Percentiles rank a stretch among this genome's conserved stretches.
Evolutionary conservation across 2,797 vertebrate species (phyloP).

Genomic region (Ibycter americanus): DNA sequence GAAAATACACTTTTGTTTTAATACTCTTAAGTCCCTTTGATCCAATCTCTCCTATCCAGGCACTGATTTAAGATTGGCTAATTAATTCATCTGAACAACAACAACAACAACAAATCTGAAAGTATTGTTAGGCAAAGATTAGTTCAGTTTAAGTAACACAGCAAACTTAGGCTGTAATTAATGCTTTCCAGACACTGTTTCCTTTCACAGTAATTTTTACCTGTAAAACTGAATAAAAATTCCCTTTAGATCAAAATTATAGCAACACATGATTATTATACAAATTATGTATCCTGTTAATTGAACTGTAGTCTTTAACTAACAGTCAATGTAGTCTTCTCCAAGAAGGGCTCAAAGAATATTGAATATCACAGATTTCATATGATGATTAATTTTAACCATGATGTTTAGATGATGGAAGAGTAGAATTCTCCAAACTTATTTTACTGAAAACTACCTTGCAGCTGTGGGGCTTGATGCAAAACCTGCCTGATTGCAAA

Average conservation of each 20-base stretch:
- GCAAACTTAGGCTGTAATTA: neutral
- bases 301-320: neutral
- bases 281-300: neutral
- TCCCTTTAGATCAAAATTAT: neutral
- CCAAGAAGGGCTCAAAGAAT: neutral
- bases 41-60: neutral
- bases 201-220: neutral
- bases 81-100: constrained; percentile 7
- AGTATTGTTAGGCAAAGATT: neutral
- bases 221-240: neutral
- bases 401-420: neutral
- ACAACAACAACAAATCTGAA: neutral
- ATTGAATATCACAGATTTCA: neutral
- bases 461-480: neutral
- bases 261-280: neutral
- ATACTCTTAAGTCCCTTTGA: neutral
- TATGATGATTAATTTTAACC: neutral
- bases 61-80: neutral
- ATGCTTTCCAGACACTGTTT: neutral
- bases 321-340: neutral
- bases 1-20: neutral
- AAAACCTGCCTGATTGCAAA: neutral
- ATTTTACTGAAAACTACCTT: neutral
- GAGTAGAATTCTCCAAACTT: neutral
- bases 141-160: neutral